These are phyloP conservation scores for Lordiphosa mommai DNA, from an alignment of 1,140 invertebrate species.

Conservation along the genomic window DNA sequence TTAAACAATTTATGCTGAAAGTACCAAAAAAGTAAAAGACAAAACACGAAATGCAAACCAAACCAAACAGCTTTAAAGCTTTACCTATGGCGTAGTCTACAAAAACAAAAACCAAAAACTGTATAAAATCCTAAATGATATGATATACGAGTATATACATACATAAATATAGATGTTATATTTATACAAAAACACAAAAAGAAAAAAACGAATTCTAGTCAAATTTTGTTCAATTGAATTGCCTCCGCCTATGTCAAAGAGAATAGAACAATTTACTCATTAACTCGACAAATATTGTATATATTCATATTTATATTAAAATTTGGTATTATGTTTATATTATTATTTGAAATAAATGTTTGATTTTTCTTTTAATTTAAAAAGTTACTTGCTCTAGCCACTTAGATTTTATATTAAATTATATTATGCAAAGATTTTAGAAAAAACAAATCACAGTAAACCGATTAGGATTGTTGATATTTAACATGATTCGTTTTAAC, in stretches of 20 bases:
- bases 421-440: no score
- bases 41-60: slow-evolving; percentile 43
- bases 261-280: slow-evolving; percentile 11
- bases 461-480: no score
- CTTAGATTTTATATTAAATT: no score
- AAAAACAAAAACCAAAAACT: slow-evolving; percentile 29
- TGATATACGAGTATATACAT: slow-evolving; percentile 23
- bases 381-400: no score
- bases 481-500: no score
- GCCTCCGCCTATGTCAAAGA: slow-evolving; percentile 58
- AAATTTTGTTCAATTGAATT: slow-evolving; percentile 38
- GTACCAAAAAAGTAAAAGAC: slow-evolving; percentile 53
- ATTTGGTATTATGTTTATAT: neutral
- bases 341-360: no score
- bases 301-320: slow-evolving; percentile 4
- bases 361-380: no score
- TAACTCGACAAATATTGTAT: slow-evolving; percentile 1
- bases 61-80: slow-evolving; percentile 58
- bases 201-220: slow-evolving; percentile 34
- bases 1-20: slow-evolving; percentile 61
- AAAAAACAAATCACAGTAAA: no score
- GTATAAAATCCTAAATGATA: slow-evolving; percentile 6
- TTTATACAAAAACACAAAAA: slow-evolving; percentile 44
- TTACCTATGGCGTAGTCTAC: slow-evolving; percentile 56
- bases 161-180: slow-evolving; percentile 40